These are phyloP conservation scores for Periophthalmus modestus DNA, from an alignment of 2,113 vertebrate genomes.

Conservation along the genomic window DNA sequence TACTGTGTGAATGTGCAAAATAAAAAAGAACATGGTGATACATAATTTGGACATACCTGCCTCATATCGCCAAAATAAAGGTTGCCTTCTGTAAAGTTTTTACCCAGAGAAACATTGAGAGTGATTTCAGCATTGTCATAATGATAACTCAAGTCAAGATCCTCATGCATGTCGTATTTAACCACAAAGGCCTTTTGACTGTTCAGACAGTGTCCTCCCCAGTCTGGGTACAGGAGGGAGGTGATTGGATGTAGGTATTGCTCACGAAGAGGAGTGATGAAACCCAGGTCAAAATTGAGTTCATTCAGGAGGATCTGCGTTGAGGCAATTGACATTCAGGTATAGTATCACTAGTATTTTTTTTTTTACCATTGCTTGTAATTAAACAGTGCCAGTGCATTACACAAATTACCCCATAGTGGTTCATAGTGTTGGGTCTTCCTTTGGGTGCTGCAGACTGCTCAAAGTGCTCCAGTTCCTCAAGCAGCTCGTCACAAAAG, in stretches of 20 bases:
- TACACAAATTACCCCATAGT: constrained; percentile 85
- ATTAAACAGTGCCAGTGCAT: neutral
- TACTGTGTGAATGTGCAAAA: neutral
- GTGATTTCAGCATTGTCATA: constrained; percentile 96
- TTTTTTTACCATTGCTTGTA: neutral
- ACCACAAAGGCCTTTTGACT: constrained; percentile 95
- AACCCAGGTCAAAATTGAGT: constrained; percentile 86
- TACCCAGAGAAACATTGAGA: constrained; percentile 89
- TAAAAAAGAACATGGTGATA: neutral
- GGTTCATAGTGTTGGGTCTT: constrained; percentile 97
- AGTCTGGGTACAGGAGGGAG: constrained; percentile 85
- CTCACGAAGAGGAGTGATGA: constrained; percentile 87
- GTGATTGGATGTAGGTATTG: constrained; percentile 83
- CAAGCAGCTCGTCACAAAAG: constrained; percentile 86
- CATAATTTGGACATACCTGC: constrained; percentile 74
- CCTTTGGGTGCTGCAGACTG: constrained; percentile 88
- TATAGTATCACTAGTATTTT: neutral
- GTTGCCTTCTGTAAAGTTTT: constrained; percentile 87
- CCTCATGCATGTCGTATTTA: constrained; percentile 84
- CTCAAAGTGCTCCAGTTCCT: constrained; percentile 94
- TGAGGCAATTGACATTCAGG: neutral
- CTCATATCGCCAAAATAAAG: constrained; percentile 91
- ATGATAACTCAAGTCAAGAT: constrained; percentile 88
- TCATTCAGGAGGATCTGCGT: constrained; percentile 83
- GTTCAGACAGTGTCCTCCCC: constrained; percentile 83